A percentile compares a stretch with the other conserved stretches of the same genome.
Evolutionary conservation across 2,888 invertebrate genomes (phyloP).

Genomic region (Nasonia oneida): DNA sequence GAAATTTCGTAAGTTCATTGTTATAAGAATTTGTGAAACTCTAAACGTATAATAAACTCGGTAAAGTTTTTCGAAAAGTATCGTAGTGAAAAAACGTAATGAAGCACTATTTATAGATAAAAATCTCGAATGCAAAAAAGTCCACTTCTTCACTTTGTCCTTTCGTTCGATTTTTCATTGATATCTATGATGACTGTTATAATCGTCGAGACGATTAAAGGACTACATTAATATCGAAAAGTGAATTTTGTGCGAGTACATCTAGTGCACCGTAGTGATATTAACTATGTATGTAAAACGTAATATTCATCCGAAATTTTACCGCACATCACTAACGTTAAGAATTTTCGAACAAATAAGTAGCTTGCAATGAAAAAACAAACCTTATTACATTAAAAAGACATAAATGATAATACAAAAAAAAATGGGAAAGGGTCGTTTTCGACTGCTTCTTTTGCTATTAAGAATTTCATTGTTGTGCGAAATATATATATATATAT

Average conservation of each 20-base stretch:
- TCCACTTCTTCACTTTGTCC: background rate
- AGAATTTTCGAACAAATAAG: conserved; percentile 49
- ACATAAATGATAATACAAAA: conserved; percentile 23
- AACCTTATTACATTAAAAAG: conserved; percentile 34
- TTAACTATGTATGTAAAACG: conserved; percentile 20
- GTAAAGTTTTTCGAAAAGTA: conserved; percentile 31
- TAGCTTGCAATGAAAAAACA: conserved; percentile 43
- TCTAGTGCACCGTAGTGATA: conserved; percentile 43
- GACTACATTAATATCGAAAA: background rate
- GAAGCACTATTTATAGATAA: conserved; percentile 13
- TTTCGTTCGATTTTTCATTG: background rate
- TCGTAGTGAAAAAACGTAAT: conserved; percentile 23
- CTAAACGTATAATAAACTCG: background rate
- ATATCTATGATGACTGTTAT: background rate
- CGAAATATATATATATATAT: background rate
- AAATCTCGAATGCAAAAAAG: conserved; percentile 27
- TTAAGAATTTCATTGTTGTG: conserved; percentile 63
- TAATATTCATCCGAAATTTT: conserved; percentile 56
- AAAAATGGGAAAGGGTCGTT: conserved; percentile 47
- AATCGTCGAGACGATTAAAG: background rate
- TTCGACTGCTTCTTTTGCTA: conserved; percentile 61
- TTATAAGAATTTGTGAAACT: conserved; percentile 47
- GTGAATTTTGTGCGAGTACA: conserved; percentile 30
- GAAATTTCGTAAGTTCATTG: conserved; percentile 56
- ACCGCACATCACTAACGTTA: conserved; percentile 55